Evolutionary conservation across 2,888 invertebrate species (phyloP).

Genomic region (Trileptium ribeirensis): DNA sequence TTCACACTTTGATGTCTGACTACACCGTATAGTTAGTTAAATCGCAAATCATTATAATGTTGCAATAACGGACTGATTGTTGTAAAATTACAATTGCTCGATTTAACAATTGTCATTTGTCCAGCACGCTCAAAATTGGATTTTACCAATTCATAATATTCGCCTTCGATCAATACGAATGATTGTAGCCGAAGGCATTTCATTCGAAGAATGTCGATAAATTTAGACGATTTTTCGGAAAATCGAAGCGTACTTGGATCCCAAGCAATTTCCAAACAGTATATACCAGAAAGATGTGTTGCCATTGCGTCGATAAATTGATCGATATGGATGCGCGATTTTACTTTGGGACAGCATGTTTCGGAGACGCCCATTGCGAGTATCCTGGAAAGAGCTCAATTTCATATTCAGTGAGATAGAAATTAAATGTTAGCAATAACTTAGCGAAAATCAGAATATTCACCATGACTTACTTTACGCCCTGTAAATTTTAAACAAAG

Average conservation of each 20-base stretch:
- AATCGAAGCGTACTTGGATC: constrained; percentile 96
- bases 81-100: neutral
- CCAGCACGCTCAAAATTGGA: constrained; percentile 98
- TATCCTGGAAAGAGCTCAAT: too few species aligned
- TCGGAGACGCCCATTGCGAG: constrained; percentile 94
- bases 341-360: constrained; percentile 87
- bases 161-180: constrained; percentile 89
- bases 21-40: too few species aligned
- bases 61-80: neutral
- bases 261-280: constrained; percentile 90
- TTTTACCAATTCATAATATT: constrained; percentile 97
- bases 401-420: too few species aligned
- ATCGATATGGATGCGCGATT: constrained; percentile 70
- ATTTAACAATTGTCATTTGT: constrained; percentile 76
- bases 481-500: too few species aligned
- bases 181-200: constrained; percentile 86
- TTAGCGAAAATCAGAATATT: too few species aligned
- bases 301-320: constrained; percentile 96
- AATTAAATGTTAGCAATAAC: too few species aligned
- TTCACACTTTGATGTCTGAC: too few species aligned
- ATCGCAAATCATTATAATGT: neutral
- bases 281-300: constrained; percentile 76
- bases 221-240: constrained; percentile 98
- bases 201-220: constrained; percentile 90
- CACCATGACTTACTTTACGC: too few species aligned